Conservation (phyloP, 2,888 invertebrate genomes). For the Mimumesa dahlbomi region DNA sequence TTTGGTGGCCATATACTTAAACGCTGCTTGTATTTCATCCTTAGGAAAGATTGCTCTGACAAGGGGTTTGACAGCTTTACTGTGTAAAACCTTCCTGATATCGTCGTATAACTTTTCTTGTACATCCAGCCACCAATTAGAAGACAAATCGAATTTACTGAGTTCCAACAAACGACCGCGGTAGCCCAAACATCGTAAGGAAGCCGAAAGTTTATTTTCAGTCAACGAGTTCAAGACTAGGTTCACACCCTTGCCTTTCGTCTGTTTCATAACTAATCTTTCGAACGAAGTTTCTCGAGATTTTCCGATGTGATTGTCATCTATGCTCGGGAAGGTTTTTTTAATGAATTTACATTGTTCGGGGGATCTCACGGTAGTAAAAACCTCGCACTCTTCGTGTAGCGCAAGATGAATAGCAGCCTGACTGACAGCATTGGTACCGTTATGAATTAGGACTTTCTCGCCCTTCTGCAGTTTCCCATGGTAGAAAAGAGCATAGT, state of each 20-base stretch:
- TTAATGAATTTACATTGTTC: slow-evolving; percentile 83
- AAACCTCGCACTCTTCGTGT: slow-evolving; percentile 82
- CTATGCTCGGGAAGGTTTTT: slow-evolving; percentile 82
- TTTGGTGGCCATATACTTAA: slow-evolving; percentile 85
- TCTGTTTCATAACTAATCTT: slow-evolving; percentile 89
- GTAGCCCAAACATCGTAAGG: slow-evolving; percentile 83
- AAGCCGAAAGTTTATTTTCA: slow-evolving; percentile 92
- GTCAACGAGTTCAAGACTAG: slow-evolving; percentile 95
- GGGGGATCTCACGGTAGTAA: slow-evolving; percentile 83
- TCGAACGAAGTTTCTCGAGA: slow-evolving; percentile 94
- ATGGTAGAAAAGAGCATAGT: slow-evolving; percentile 83
- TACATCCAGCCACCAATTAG: no score
- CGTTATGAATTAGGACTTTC: slow-evolving; percentile 80
- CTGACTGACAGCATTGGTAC: slow-evolving; percentile 85
- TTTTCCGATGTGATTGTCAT: slow-evolving; percentile 89
- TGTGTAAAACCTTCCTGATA: no score
- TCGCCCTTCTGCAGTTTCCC: slow-evolving; percentile 81
- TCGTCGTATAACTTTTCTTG: no score
- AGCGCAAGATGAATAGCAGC: slow-evolving; percentile 86
- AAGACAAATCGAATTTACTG: slow-evolving; percentile 90
- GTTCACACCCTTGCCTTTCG: slow-evolving; percentile 94
- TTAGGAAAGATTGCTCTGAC: slow-evolving; percentile 84
- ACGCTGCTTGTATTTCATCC: slow-evolving; percentile 87
- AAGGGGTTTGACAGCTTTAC: slow-evolving; percentile 85
- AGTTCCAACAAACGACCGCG: slow-evolving; percentile 91